Evolutionary conservation across 2,888 invertebrate species (phyloP).

Genomic region (Thereva nobilitata): DNA sequence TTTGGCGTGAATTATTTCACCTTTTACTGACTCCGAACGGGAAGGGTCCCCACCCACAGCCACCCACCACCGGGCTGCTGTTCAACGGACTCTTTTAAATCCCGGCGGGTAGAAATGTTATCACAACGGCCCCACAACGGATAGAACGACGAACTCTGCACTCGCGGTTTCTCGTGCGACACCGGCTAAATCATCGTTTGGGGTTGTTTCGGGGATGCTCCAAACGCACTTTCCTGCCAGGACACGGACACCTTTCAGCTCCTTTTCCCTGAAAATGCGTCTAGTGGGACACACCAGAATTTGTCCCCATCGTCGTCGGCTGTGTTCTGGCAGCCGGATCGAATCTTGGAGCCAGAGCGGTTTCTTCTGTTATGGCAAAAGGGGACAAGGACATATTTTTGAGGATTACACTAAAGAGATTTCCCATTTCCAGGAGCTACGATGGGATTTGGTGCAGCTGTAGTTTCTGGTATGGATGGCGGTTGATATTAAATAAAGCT

Average conservation of each 20-base stretch:
- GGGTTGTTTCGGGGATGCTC: slow-evolving; percentile 23
- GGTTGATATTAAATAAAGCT: too few relatives aligned
- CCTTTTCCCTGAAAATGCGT: background rate
- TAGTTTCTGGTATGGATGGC: background rate
- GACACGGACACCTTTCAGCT: background rate
- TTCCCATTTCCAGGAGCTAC: slow-evolving; percentile 32
- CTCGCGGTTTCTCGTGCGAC: slow-evolving; percentile 19
- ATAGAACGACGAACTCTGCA: background rate
- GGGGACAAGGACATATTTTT: slow-evolving; percentile 35
- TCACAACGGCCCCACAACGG: slow-evolving; percentile 19
- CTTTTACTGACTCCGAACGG: slow-evolving; percentile 5
- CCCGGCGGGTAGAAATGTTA: background rate
- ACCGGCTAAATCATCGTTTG: slow-evolving; percentile 28
- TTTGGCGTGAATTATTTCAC: slow-evolving; percentile 33
- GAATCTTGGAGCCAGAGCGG: background rate
- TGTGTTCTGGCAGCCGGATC: background rate
- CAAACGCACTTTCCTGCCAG: slow-evolving; percentile 19
- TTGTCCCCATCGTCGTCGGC: slow-evolving; percentile 11
- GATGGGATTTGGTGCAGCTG: slow-evolving; percentile 32
- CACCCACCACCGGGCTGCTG: slow-evolving; percentile 1
- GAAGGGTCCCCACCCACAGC: background rate
- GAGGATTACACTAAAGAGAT: slow-evolving; percentile 39
- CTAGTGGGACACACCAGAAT: background rate
- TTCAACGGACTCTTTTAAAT: background rate
- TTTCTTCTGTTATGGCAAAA: slow-evolving; percentile 14